Evolutionary conservation across 2,797 vertebrate genomes (phyloP).

Genomic region (Oryzias dopingdopingensis): DNA sequence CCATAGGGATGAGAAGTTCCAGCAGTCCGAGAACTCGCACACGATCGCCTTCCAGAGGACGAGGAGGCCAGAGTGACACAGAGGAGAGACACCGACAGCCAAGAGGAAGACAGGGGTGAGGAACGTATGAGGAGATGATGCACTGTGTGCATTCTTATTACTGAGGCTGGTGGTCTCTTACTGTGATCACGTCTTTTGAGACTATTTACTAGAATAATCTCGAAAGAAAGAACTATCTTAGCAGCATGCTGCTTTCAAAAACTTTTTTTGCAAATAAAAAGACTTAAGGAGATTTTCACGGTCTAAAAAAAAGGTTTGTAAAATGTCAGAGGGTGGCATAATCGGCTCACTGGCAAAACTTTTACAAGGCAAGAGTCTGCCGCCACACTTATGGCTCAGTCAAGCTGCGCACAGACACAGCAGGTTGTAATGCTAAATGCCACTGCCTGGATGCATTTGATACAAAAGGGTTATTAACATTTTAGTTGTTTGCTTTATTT

Average conservation of each 20-base stretch:
- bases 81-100: slow-evolving; percentile 80
- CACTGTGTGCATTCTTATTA: not conserved
- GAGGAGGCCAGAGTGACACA: slow-evolving; percentile 79
- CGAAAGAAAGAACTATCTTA: slow-evolving; percentile 18
- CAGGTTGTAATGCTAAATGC: slow-evolving; percentile 1
- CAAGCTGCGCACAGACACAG: not conserved
- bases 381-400: not conserved
- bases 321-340: not conserved
- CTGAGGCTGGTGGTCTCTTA: slow-evolving; percentile 4
- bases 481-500: not conserved
- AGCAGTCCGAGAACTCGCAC: slow-evolving; percentile 87
- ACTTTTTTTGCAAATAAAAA: slow-evolving; percentile 6
- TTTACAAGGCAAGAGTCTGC: not conserved
- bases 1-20: slow-evolving; percentile 86
- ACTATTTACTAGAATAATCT: slow-evolving; percentile 2
- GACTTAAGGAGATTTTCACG: not conserved
- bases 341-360: not conserved
- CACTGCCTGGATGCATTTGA: not conserved
- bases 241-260: slow-evolving; percentile 1
- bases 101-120: slow-evolving; percentile 85
- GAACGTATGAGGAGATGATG: not conserved
- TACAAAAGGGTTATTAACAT: not conserved
- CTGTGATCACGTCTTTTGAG: slow-evolving; percentile 16
- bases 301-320: not conserved
- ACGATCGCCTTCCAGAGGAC: slow-evolving; percentile 87